Conservation (phyloP, 2,797 vertebrate genomes). For the Dromococcyx pavoninus region DNA sequence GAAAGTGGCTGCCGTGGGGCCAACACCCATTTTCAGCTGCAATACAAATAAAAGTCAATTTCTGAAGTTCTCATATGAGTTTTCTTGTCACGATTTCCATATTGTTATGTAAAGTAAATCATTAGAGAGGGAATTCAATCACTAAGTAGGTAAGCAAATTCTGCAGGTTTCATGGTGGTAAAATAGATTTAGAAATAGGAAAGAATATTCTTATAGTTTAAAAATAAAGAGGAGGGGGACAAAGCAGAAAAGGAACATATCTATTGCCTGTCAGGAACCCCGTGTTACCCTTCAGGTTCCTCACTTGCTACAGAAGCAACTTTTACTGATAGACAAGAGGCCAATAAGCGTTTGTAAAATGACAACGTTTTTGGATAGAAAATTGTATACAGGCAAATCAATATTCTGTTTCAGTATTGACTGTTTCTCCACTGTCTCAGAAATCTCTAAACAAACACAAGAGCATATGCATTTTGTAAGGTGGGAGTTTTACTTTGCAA, state of each 20-base stretch:
- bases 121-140: not conserved
- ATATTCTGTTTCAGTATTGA: not conserved
- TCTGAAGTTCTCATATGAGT: not conserved
- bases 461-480: not conserved
- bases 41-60: not conserved
- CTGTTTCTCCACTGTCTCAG: not conserved
- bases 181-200: slow-evolving; percentile 32
- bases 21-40: not conserved
- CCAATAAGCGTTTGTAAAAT: not conserved
- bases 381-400: not conserved
- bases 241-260: not conserved
- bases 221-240: not conserved
- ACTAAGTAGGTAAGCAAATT: not conserved
- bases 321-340: not conserved
- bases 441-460: not conserved
- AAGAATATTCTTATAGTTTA: not conserved
- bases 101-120: not conserved
- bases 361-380: not conserved
- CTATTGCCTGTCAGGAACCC: not conserved
- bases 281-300: not conserved
- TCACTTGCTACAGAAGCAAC: not conserved
- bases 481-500: not conserved
- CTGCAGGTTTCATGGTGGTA: not conserved
- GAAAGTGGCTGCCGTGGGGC: not conserved
- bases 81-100: not conserved